phyloP scores from a whole-genome alignment of 2,113 vertebrate genomes.

The Phodopus roborovskii region DNA sequence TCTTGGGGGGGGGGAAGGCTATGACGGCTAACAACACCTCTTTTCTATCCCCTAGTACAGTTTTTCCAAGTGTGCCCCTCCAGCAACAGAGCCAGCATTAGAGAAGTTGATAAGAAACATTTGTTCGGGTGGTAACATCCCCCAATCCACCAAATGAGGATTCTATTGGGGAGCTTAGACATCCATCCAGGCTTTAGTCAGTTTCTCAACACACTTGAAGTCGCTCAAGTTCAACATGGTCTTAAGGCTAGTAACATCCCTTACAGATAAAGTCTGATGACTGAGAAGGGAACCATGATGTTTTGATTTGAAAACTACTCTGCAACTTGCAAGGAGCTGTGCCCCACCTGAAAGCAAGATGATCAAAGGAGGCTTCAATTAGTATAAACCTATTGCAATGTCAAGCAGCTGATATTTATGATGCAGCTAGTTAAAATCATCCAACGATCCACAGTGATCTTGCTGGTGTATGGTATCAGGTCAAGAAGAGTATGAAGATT shows the following conservation, averaged over 20 bases:
- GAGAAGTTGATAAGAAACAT: not conserved
- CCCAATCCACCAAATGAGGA: not conserved
- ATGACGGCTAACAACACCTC: too few species aligned
- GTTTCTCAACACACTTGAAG: rapidly evolving
- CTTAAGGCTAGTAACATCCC: not conserved
- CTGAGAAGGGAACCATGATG: not conserved
- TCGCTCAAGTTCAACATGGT: not conserved
- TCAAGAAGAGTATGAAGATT: not conserved
- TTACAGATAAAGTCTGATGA: not conserved
- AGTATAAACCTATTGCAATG: not conserved
- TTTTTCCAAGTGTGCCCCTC: not conserved
- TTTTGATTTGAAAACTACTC: not conserved
- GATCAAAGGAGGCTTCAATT: not conserved
- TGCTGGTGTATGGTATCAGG: too few species aligned
- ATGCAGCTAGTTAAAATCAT: not conserved
- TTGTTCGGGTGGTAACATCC: not conserved
- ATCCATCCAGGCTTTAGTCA: too few species aligned
- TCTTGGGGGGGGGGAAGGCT: not conserved
- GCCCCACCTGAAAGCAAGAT: too few species aligned
- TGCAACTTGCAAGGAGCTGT: not conserved
- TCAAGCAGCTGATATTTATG: not conserved
- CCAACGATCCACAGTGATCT: rapidly evolving
- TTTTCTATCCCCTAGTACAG: not conserved
- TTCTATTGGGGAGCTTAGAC: rapidly evolving
- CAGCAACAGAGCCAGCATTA: not conserved